These are phyloP conservation scores for Dromius quadrimaculatus DNA, from an alignment of 2,888 invertebrate genomes.

Conservation along the genomic window DNA sequence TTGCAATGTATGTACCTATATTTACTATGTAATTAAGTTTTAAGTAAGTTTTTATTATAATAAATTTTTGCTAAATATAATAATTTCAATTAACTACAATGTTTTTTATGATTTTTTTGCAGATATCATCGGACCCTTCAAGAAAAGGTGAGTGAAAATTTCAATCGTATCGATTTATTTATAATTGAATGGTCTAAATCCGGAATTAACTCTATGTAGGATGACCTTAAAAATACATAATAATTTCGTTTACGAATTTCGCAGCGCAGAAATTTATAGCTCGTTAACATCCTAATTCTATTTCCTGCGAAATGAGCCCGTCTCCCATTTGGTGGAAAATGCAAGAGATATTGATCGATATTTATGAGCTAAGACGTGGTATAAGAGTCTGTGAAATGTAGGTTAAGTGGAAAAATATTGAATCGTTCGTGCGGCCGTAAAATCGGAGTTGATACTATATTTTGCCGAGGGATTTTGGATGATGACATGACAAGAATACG, in stretches of 20 bases:
- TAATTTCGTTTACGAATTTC: background rate
- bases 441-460: conserved; percentile 44
- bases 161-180: too few relatives aligned
- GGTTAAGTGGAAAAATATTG: conserved; percentile 46
- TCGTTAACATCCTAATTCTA: conserved; percentile 21
- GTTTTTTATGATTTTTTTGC: conserved; percentile 2
- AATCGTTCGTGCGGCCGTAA: conserved; percentile 37
- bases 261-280: background rate
- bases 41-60: conserved; percentile 44
- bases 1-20: conserved; percentile 46
- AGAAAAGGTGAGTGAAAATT: conserved; percentile 12
- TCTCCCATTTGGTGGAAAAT: conserved; percentile 30
- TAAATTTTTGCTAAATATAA: conserved; percentile 43
- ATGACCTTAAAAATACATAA: background rate
- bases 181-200: too few relatives aligned
- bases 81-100: conserved; percentile 2
- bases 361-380: conserved; percentile 27
- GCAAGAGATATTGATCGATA: conserved; percentile 34
- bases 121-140: background rate
- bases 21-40: conserved; percentile 34
- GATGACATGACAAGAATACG: conserved; percentile 14
- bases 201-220: too few relatives aligned
- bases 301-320: conserved; percentile 21
- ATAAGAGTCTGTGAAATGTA: conserved; percentile 37
- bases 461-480: background rate